phyloP scores from a whole-genome alignment of 37 sponge, comb jelly and placozoan genomes.

The Bolinopsis microptera region DNA sequence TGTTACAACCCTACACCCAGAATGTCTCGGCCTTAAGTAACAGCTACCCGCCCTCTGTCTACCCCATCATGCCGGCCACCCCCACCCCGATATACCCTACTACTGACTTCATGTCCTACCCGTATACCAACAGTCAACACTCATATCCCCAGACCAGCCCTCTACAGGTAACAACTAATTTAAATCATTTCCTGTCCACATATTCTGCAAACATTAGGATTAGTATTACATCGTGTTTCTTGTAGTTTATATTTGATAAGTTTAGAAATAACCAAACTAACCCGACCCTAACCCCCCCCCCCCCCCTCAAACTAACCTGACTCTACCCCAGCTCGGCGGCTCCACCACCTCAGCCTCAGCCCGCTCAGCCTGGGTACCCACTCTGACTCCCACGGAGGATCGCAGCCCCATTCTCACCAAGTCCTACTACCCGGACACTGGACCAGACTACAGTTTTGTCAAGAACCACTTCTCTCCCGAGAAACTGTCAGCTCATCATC shows the following conservation, averaged over 20 bases:
- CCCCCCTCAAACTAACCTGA: too few relatives aligned
- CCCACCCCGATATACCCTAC: constrained; percentile 49
- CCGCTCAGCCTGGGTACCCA: neutral
- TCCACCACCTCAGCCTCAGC: neutral
- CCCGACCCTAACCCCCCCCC: too few relatives aligned
- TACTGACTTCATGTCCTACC: constrained; percentile 35
- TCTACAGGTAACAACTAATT: constrained; percentile 15
- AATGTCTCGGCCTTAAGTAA: neutral
- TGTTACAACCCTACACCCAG: neutral
- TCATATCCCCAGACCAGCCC: neutral
- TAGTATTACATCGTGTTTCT: too few relatives aligned
- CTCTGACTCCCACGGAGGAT: neutral
- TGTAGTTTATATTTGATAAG: too few relatives aligned
- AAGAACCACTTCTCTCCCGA: constrained; percentile 53
- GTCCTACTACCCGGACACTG: neutral
- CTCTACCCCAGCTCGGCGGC: neutral
- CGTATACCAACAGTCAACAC: neutral
- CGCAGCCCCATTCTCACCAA: constrained; percentile 6
- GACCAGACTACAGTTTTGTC: constrained; percentile 30
- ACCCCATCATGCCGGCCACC: neutral
- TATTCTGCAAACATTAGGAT: too few relatives aligned
- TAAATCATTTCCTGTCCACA: too few relatives aligned
- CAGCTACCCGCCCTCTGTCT: constrained; percentile 12
- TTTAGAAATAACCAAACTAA: too few relatives aligned
- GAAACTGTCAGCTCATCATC: neutral